phyloP scores from a whole-genome alignment of 1,140 invertebrate genomes.

The Drosophila sp. region DNA sequence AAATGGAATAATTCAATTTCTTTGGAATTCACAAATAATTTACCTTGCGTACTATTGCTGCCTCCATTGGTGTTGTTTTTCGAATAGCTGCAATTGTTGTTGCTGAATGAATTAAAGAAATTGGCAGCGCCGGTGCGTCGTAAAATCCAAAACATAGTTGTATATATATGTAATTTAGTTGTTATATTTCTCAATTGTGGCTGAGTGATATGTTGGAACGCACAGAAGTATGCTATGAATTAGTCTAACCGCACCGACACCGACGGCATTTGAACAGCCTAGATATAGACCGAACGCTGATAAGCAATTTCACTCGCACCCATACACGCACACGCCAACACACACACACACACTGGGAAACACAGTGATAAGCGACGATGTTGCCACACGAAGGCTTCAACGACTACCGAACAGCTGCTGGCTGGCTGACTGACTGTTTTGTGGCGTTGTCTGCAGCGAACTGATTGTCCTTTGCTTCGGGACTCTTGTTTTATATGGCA shows the following conservation, averaged over 20 bases:
- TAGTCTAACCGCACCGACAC: conserved; percentile 30
- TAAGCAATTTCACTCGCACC: conserved; percentile 30
- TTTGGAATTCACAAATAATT: conserved; percentile 17
- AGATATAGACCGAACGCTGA: conserved; percentile 36
- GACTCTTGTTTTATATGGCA: conserved; percentile 52
- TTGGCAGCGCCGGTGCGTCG: conserved; percentile 80
- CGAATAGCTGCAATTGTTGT: conserved; percentile 75
- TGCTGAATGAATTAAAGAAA: conserved; percentile 82
- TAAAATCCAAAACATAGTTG: conserved; percentile 82
- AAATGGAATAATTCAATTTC: conserved; percentile 55
- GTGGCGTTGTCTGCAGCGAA: conserved; percentile 58
- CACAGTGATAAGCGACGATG: conserved; percentile 43
- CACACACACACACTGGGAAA: conserved; percentile 12
- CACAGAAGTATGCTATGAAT: conserved; percentile 46
- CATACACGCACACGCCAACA: conserved; percentile 5
- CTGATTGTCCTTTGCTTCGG: conserved; percentile 41
- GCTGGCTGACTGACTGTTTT: conserved; percentile 32
- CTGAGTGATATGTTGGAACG: conserved; percentile 50
- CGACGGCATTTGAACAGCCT: conserved; percentile 58
- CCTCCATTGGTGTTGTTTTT: conserved; percentile 61
- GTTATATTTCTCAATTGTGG: not conserved
- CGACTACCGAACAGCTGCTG: conserved; percentile 27
- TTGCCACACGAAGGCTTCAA: conserved; percentile 25
- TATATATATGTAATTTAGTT: conserved; percentile 14
- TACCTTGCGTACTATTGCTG: conserved; percentile 71